phyloP scores from a whole-genome alignment of 1,140 invertebrate genomes.

The Drosophila guanche region DNA sequence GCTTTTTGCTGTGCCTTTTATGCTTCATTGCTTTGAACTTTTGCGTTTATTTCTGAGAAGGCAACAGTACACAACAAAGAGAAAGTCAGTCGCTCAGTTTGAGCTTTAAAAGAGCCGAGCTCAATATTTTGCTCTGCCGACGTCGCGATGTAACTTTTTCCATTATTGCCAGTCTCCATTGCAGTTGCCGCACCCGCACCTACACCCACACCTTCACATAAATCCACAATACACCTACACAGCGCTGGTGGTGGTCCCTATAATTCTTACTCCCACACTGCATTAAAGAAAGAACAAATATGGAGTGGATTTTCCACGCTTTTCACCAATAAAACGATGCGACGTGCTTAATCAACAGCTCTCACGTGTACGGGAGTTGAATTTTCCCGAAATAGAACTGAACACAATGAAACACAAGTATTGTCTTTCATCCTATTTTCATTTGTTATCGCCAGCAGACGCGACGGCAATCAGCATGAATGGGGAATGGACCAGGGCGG shows the following conservation, averaged over 20 bases:
- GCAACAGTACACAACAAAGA: slow-evolving; percentile 62
- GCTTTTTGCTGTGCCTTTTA: slow-evolving; percentile 54
- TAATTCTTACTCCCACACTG: slow-evolving; percentile 35
- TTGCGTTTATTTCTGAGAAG: slow-evolving; percentile 62
- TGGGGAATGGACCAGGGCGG: slow-evolving; percentile 61
- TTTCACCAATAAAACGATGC: slow-evolving; percentile 68
- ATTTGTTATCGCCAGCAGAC: slow-evolving; percentile 65
- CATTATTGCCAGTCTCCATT: slow-evolving; percentile 7
- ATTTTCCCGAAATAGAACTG: slow-evolving; percentile 34
- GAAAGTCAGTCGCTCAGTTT: slow-evolving; percentile 59
- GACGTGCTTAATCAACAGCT: slow-evolving; percentile 69
- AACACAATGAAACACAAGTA: slow-evolving; percentile 11
- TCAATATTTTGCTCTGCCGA: slow-evolving; percentile 10
- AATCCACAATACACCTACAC: neutral
- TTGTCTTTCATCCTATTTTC: slow-evolving; percentile 45
- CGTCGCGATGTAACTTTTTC: slow-evolving; percentile 14
- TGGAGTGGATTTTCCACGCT: slow-evolving; percentile 52
- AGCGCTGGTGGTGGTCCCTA: slow-evolving; percentile 35
- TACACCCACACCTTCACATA: no score
- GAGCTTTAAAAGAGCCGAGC: slow-evolving; percentile 31
- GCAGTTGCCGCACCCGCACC: slow-evolving; percentile 22
- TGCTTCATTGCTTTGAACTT: slow-evolving; percentile 80
- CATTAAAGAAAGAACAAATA: slow-evolving; percentile 14
- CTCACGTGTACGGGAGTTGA: slow-evolving; percentile 52
- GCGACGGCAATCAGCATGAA: slow-evolving; percentile 73